These are phyloP conservation scores for Campylomormyrus numenius DNA, from an alignment of 2,113 vertebrate genomes.

Conservation along the genomic window DNA sequence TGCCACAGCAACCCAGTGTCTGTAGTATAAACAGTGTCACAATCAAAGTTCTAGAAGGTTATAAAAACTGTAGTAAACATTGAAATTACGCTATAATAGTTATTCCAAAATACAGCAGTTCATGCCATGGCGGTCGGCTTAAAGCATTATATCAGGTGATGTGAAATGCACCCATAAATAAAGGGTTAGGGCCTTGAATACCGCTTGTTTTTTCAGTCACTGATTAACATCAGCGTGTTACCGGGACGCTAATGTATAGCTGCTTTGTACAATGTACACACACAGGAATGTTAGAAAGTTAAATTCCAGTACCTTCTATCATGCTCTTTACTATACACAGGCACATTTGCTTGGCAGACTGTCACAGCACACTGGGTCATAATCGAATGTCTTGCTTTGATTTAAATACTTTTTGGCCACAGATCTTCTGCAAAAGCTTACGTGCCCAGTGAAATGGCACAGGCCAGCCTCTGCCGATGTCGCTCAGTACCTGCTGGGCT, in stretches of 20 bases:
- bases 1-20: neutral
- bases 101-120: neutral
- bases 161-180: neutral
- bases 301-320: neutral
- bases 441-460: neutral
- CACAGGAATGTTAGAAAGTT: neutral
- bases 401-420: neutral
- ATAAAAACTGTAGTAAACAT: neutral
- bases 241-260: neutral
- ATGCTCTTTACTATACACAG: neutral
- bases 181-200: neutral
- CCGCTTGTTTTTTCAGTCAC: neutral
- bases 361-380: neutral
- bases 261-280: neutral
- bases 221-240: neutral
- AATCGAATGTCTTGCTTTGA: neutral
- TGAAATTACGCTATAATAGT: neutral
- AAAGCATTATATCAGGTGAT: neutral
- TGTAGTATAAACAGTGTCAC: neutral
- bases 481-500: neutral
- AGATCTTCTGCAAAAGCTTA: neutral
- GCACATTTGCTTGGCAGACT: neutral
- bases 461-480: neutral
- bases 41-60: neutral
- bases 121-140: neutral